Base-by-base conservation (phyloP, 2,797 vertebrate genomes). In the Crocidura indochinensis region DNA sequence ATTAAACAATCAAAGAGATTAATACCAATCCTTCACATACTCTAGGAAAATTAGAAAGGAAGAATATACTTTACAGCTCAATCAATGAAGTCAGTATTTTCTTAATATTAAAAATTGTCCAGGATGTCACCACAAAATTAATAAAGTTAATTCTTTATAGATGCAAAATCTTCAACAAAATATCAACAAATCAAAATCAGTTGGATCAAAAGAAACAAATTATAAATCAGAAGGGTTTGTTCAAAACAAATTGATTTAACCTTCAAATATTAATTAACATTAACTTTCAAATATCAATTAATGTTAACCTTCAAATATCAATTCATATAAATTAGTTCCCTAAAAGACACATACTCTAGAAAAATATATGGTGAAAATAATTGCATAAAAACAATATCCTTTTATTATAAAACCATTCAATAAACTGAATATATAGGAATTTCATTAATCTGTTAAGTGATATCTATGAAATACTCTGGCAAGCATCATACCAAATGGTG, bases 141-240 rank as follows among this genome's bases (percentile, higher is more conserved):
- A 87, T 10, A 72, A 46, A 46, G 20, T 7, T 26, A 47, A 53
- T 26, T 17, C 69, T 82, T 68, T 53, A 72, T 29, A 64, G 47
- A 74, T 71, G 26, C n/a, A 90, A 90, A 94, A 56, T 3, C 20
- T 38, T 91, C 81, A 86, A 60, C 44, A 91, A 87, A 87, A 69
- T 74, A 49, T 20, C 53, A 82, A 12, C 74, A 82, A 87, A 84
- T 3, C 8, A 69, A 89, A 77, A 22, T 10, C 29, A 87, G 46
- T 29, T 10, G 60, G 51, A 65, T 62, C n/a, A 62, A 91, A 89
- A 81, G 1, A 56, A 84, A 62, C n/a, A 49, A 26, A 56, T 19
- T 71, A 87, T 84, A 9, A 65, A 53, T 8, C 87, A 84, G 31
- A 77, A 15, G 24, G 4, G 56, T 85, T 83, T 71, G 78, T 90